phyloP scores from a whole-genome alignment of 2,797 vertebrate genomes.

The Myiothlypis chrysogaster region DNA sequence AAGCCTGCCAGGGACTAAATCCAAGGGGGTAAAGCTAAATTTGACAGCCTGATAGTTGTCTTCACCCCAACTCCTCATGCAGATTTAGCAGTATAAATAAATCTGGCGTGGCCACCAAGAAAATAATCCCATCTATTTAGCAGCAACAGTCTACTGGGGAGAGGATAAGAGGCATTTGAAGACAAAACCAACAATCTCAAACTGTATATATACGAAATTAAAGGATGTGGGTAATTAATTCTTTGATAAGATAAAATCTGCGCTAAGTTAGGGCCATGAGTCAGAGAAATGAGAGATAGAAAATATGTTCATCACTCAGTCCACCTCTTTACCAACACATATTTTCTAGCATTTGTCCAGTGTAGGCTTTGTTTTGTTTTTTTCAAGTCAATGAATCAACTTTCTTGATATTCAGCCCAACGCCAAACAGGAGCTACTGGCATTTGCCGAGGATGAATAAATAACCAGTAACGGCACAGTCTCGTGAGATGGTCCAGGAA shows the following conservation, averaged over 20 bases:
- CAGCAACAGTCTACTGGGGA: constrained; percentile 22
- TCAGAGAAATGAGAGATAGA: constrained; percentile 39
- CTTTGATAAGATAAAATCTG: constrained; percentile 48
- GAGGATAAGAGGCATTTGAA: constrained; percentile 37
- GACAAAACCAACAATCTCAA: constrained; percentile 27
- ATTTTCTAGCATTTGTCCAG: constrained; percentile 59
- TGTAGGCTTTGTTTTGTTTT: constrained; percentile 59
- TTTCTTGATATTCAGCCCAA: constrained; percentile 58
- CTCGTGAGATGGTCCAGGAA: constrained; percentile 32
- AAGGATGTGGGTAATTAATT: constrained; percentile 56
- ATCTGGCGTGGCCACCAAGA: constrained; percentile 4
- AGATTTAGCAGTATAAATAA: constrained; percentile 19
- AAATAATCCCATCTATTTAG: constrained; percentile 59
- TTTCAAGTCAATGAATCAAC: constrained; percentile 53
- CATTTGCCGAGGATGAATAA: constrained; percentile 59
- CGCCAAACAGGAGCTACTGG: constrained; percentile 46
- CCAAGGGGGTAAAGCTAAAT: neutral
- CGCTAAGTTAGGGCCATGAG: constrained; percentile 23
- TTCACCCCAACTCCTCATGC: constrained; percentile 3
- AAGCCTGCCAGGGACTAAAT: constrained; percentile 2
- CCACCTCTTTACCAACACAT: constrained; percentile 51
- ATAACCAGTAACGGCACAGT: neutral
- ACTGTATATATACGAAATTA: constrained; percentile 19
- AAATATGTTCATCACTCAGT: constrained; percentile 45
- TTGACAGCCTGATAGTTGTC: neutral